Percentiles rank a stretch among this genome's conserved stretches.
Conservation (phyloP, 2,888 invertebrate species). For the Acanthosoma haemorrhoidale region DNA sequence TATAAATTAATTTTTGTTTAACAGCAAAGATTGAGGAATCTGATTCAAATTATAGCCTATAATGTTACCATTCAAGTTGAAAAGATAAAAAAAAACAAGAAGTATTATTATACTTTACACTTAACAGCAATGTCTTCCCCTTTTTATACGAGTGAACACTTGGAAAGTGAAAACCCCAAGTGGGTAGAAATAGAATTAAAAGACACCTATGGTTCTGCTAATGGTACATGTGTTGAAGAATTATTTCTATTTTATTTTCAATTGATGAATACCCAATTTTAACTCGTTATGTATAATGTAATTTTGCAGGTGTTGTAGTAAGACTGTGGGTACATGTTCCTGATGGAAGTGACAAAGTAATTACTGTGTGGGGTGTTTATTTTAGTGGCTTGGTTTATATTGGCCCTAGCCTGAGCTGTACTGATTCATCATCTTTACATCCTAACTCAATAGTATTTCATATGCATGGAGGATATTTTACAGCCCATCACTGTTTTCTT, state of each 20-base stretch:
- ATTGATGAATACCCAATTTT: not conserved
- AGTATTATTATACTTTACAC: slow-evolving; percentile 73
- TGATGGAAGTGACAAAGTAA: slow-evolving; percentile 40
- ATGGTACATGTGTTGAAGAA: slow-evolving; percentile 39
- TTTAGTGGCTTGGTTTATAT: slow-evolving; percentile 76
- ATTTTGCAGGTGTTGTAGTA: slow-evolving; percentile 47
- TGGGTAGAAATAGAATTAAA: slow-evolving; percentile 70
- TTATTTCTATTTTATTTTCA: not conserved
- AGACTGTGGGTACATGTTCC: slow-evolving; percentile 48
- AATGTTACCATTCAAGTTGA: slow-evolving; percentile 49
- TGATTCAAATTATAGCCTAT: slow-evolving; percentile 67
- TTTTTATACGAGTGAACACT: slow-evolving; percentile 74
- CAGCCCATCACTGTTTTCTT: slow-evolving; percentile 51
- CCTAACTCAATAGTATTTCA: slow-evolving; percentile 75
- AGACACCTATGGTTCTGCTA: slow-evolving; percentile 42
- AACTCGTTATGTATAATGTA: slow-evolving; percentile 6
- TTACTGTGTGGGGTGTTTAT: slow-evolving; percentile 76
- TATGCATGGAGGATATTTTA: slow-evolving; percentile 82
- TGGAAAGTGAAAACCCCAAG: slow-evolving; percentile 65
- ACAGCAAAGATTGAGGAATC: slow-evolving; percentile 68
- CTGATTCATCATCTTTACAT: slow-evolving; percentile 61
- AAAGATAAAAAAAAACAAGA: slow-evolving; percentile 51
- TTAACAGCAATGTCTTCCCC: slow-evolving; percentile 74
- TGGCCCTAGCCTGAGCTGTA: slow-evolving; percentile 60
- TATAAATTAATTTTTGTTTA: slow-evolving; percentile 42